Evolutionary conservation across 2,113 vertebrate species (phyloP).

Genomic region (Campylorhamphus procurvoides): DNA sequence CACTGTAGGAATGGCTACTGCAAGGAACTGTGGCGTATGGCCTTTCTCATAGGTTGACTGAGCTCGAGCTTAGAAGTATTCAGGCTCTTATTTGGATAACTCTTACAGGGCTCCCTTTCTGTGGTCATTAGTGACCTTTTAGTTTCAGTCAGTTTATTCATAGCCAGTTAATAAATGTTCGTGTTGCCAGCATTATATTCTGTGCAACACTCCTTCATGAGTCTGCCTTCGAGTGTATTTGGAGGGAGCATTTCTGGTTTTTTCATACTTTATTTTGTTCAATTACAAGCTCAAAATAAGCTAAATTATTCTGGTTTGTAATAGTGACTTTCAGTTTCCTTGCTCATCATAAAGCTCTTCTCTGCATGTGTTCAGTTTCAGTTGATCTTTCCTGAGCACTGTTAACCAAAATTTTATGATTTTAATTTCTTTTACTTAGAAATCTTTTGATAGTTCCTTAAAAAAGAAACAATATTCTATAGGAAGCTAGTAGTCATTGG

Average conservation of each 20-base stretch:
- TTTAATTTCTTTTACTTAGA: background rate
- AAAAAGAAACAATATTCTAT: background rate
- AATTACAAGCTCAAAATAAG: background rate
- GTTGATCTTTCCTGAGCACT: background rate
- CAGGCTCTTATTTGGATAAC: background rate
- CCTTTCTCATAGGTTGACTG: background rate
- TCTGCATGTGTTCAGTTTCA: constrained; percentile 11
- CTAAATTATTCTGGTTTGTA: background rate
- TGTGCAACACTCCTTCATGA: background rate
- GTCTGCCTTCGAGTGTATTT: background rate
- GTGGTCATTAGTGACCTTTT: background rate
- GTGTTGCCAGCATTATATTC: background rate
- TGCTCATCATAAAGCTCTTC: background rate
- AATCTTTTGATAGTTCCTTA: background rate
- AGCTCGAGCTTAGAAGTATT: background rate
- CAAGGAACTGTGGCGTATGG: background rate
- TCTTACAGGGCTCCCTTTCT: background rate
- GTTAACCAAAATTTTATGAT: background rate
- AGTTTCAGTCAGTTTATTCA: background rate
- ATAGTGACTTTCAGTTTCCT: background rate
- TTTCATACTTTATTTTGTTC: background rate
- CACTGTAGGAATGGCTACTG: background rate
- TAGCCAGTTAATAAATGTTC: background rate
- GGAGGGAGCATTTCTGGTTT: fast-evolving
- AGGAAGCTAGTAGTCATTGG: background rate